Evolutionary conservation across 1,140 invertebrate species (phyloP).

Genomic region (Orussus abietinus): DNA sequence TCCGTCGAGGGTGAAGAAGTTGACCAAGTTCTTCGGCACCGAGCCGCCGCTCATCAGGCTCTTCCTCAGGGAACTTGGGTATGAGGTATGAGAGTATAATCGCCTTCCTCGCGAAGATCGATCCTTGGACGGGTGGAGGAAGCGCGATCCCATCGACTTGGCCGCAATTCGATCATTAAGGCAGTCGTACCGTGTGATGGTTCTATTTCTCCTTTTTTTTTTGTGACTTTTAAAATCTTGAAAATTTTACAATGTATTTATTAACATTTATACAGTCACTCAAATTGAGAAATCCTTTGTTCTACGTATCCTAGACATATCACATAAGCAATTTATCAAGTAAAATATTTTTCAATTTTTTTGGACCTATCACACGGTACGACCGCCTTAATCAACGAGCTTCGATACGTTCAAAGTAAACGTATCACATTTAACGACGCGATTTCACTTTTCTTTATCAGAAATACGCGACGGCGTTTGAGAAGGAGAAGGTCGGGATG

Average conservation of each 20-base stretch:
- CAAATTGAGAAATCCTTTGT: no score
- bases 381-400: neutral
- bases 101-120: neutral
- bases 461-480: constrained; percentile 85
- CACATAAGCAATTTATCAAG: no score
- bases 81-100: constrained; percentile 67
- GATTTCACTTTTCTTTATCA: constrained; percentile 51
- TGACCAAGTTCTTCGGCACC: constrained; percentile 90
- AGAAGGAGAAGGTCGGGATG: constrained; percentile 86
- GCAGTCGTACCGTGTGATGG: no score
- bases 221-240: no score
- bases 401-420: no score
- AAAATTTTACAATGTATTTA: no score
- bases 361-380: neutral
- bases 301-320: no score
- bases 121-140: no score
- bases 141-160: no score
- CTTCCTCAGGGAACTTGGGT: constrained; percentile 88
- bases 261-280: no score
- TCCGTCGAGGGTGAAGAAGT: constrained; percentile 76
- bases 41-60: constrained; percentile 86
- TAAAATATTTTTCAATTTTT: constrained; percentile 1
- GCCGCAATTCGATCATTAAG: no score
- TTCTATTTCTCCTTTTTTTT: no score
- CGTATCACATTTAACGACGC: neutral